A percentile compares a stretch with the other conserved stretches of the same genome.
Conservation (phyloP, 1,140 invertebrate genomes). For the Drosophila bocqueti region DNA sequence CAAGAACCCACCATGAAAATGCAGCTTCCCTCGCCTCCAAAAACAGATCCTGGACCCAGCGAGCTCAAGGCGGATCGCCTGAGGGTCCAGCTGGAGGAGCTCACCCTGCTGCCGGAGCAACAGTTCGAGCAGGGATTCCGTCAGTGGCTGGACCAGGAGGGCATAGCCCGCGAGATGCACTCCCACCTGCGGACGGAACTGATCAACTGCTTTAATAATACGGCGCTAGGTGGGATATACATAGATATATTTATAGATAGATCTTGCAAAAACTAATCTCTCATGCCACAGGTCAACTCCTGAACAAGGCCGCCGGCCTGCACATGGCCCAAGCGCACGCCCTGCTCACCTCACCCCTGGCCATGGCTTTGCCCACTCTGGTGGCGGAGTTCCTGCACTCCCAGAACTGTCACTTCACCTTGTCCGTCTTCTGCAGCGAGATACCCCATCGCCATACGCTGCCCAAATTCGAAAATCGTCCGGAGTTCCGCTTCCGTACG, state of each 20-base stretch:
- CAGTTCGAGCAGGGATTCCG: slow-evolving; percentile 76
- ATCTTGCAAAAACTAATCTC: neutral
- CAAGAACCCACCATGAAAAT: neutral
- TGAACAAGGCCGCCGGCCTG: slow-evolving; percentile 32
- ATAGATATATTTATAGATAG: neutral
- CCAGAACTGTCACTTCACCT: slow-evolving; percentile 76
- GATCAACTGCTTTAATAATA: slow-evolving; percentile 74
- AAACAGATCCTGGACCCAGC: neutral
- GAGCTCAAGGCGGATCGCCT: slow-evolving; percentile 31
- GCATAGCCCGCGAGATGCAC: slow-evolving; percentile 67
- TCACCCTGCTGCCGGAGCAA: slow-evolving; percentile 46
- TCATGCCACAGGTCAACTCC: slow-evolving; percentile 35
- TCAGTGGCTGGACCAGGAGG: slow-evolving; percentile 74
- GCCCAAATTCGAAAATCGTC: slow-evolving; percentile 61
- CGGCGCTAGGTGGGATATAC: slow-evolving; percentile 60
- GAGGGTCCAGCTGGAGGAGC: slow-evolving; percentile 48
- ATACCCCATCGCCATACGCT: slow-evolving; percentile 66
- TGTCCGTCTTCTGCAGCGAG: slow-evolving; percentile 80
- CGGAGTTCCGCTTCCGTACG: slow-evolving; percentile 61
- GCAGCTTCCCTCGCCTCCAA: neutral
- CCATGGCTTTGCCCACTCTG: slow-evolving; percentile 68
- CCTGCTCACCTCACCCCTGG: slow-evolving; percentile 55
- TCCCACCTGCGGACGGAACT: slow-evolving; percentile 72
- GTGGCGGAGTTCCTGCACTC: slow-evolving; percentile 80
- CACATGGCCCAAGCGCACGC: slow-evolving; percentile 15